These are phyloP conservation scores for Lepeophtheirus nordmannii DNA, from an alignment of 2,888 invertebrate species.

Conservation along the genomic window DNA sequence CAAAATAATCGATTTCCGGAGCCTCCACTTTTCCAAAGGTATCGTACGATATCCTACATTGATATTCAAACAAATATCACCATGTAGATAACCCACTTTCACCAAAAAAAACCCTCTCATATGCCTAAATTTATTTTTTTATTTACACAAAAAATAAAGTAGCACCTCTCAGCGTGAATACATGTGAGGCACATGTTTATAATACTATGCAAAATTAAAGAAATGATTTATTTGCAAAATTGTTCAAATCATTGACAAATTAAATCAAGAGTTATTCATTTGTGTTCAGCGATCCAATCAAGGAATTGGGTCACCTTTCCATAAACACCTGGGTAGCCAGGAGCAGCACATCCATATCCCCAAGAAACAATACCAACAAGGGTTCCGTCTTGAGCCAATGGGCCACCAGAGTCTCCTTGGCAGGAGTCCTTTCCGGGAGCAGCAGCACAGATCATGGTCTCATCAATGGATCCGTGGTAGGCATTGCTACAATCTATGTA, in stretches of 20 bases:
- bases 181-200: too few species aligned
- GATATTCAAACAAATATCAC: too few species aligned
- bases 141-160: too few species aligned
- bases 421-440: background rate
- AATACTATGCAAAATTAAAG: too few species aligned
- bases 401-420: background rate
- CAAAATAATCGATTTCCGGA: too few species aligned
- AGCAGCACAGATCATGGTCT: slow-evolving; percentile 7
- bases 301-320: background rate
- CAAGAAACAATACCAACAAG: background rate
- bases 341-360: background rate
- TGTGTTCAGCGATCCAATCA: background rate
- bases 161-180: too few species aligned
- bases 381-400: background rate
- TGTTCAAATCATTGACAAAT: background rate
- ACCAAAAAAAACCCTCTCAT: too few species aligned
- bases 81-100: too few species aligned
- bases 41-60: too few species aligned
- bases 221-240: background rate
- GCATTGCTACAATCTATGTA: background rate
- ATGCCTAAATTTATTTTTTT: too few species aligned
- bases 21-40: background rate
- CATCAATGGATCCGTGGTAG: background rate
- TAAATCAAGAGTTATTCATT: background rate
- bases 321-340: background rate